phyloP scores from a whole-genome alignment of 2,888 invertebrate genomes.

The Drosophila limbata region DNA sequence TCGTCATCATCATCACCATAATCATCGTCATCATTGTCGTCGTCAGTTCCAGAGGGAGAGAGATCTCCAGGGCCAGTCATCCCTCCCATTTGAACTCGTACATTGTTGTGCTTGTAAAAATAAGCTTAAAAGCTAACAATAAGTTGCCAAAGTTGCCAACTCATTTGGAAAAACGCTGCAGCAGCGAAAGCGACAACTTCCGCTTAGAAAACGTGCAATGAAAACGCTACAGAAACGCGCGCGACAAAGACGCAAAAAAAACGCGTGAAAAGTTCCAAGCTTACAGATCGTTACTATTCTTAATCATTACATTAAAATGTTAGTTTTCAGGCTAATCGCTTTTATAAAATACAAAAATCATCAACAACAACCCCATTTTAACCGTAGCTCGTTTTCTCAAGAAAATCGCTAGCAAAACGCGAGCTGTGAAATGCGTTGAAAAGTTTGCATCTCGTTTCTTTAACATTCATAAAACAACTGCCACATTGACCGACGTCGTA shows the following conservation, averaged over 20 bases:
- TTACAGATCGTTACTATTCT: too few species aligned
- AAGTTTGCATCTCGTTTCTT: neutral
- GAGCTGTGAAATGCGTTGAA: neutral
- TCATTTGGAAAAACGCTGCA: slow-evolving; percentile 77
- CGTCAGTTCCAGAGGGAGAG: slow-evolving; percentile 9
- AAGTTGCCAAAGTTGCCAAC: slow-evolving; percentile 77
- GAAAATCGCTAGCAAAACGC: neutral
- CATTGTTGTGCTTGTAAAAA: slow-evolving; percentile 80
- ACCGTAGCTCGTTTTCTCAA: neutral
- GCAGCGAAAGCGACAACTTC: slow-evolving; percentile 65
- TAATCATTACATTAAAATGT: too few species aligned
- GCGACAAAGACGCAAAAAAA: slow-evolving; percentile 20
- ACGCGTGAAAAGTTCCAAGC: neutral
- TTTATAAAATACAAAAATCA: too few species aligned
- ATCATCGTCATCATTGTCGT: slow-evolving; percentile 22
- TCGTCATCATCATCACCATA: slow-evolving; percentile 45
- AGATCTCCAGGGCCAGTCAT: slow-evolving; percentile 63
- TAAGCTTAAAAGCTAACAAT: slow-evolving; percentile 81
- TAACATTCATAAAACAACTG: neutral
- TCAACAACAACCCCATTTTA: too few species aligned
- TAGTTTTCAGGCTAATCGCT: too few species aligned
- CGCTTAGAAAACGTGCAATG: slow-evolving; percentile 68
- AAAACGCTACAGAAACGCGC: slow-evolving; percentile 32
- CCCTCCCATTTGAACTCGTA: slow-evolving; percentile 42
- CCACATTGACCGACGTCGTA: neutral